These are phyloP conservation scores for Anticlea derivata DNA, from an alignment of 2,888 invertebrate species.

Conservation along the genomic window DNA sequence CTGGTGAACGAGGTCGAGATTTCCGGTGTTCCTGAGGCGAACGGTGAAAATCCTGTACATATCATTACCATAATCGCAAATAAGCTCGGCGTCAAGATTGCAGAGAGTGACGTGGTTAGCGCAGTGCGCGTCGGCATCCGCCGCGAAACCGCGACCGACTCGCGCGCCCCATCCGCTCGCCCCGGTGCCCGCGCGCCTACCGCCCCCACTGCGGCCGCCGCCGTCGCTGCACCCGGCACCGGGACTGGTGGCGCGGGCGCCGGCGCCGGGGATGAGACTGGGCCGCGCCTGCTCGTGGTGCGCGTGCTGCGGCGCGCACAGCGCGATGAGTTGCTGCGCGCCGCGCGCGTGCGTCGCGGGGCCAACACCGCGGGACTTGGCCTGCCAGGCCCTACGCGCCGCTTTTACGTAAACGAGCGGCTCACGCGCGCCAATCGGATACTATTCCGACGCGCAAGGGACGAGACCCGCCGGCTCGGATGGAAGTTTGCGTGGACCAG, in stretches of 20 bases:
- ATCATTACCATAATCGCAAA: slow-evolving; percentile 8
- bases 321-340: slow-evolving; percentile 1
- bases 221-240: background rate
- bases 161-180: slow-evolving; percentile 9
- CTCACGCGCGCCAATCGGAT: slow-evolving; percentile 6
- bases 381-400: slow-evolving; percentile 3
- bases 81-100: slow-evolving; percentile 27
- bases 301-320: background rate
- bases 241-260: too few relatives aligned
- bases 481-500: slow-evolving; percentile 11
- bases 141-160: background rate
- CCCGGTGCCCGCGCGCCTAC: background rate
- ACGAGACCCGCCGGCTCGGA: background rate
- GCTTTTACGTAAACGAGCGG: slow-evolving; percentile 16
- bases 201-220: background rate
- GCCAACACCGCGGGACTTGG: slow-evolving; percentile 2
- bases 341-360: slow-evolving; percentile 5
- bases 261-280: background rate
- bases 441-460: background rate
- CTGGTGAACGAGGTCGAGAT: slow-evolving; percentile 29
- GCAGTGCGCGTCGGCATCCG: slow-evolving; percentile 23
- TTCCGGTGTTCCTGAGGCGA: slow-evolving; percentile 24
- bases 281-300: slow-evolving; percentile 5
- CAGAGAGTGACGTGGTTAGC: slow-evolving; percentile 28
- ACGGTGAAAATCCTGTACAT: slow-evolving; percentile 25